These are phyloP conservation scores for Apodemia zela DNA, from an alignment of 2,888 invertebrate species.

Conservation along the genomic window DNA sequence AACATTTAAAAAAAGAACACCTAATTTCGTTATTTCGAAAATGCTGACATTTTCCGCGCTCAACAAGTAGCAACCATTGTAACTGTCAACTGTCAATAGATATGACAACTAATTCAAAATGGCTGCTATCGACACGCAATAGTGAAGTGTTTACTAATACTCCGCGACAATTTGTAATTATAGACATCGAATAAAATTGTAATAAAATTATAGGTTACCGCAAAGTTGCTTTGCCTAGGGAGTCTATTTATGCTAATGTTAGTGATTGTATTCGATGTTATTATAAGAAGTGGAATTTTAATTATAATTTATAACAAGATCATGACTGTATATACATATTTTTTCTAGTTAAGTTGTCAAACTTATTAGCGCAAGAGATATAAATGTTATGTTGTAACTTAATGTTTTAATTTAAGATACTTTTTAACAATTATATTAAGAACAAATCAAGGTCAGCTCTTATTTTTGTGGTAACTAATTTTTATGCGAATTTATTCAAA, in stretches of 20 bases:
- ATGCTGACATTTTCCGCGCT: slow-evolving; percentile 20
- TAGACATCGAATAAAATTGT: slow-evolving; percentile 27
- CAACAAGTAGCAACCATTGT: slow-evolving; percentile 39
- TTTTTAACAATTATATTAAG: no score
- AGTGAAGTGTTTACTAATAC: slow-evolving; percentile 48
- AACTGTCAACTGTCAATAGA: slow-evolving; percentile 40
- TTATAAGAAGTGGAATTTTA: slow-evolving; percentile 21
- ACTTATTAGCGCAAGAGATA: background rate
- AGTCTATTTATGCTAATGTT: slow-evolving; percentile 25
- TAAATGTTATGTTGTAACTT: background rate
- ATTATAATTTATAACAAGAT: slow-evolving; percentile 18
- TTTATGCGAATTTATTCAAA: no score
- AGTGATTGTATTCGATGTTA: slow-evolving; percentile 23
- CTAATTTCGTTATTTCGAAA: slow-evolving; percentile 14
- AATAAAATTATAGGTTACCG: slow-evolving; percentile 32
- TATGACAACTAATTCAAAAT: slow-evolving; percentile 53
- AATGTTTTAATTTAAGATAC: no score
- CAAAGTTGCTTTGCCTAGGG: slow-evolving; percentile 20
- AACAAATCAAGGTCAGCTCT: no score
- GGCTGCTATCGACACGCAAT: slow-evolving; percentile 55
- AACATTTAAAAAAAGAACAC: slow-evolving; percentile 7
- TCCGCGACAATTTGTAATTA: slow-evolving; percentile 42
- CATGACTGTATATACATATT: background rate
- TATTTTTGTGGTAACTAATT: no score
- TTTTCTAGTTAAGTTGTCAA: background rate